Base-by-base conservation (phyloP, 1,140 invertebrate genomes). In the Nephotettix cincticeps region DNA sequence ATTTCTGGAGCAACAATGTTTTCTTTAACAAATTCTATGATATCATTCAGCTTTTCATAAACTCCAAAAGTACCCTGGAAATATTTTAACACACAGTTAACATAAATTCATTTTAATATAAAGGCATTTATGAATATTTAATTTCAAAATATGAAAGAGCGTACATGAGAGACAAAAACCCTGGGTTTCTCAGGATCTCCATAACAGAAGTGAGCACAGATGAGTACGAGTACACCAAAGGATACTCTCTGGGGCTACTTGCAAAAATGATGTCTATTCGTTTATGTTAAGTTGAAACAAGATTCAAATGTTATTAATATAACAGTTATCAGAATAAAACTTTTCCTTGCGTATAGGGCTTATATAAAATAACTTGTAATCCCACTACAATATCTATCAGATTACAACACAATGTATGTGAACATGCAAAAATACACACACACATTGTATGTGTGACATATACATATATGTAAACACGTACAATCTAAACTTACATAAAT, bases 51-150 rank as follows among this genome's bases (percentile, higher is more conserved):
- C 70, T 88, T 90, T 78, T 95, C 93, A 76, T 90, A 87, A 0
- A 93, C 89, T 28, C 86, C 87, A 81, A 95, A 95, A 11, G 93
- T 95, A 9, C 93, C 93, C 89, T 93, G 77, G 29, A 77, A 75
- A 4, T 47, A 73, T 51, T 21, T 9, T 40, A 17, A 40, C 17
- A 40, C 6, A 40, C 36, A 40, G 6, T 40, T 40, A 40, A 6
- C 36, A 9, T 17, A 40, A n/a, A n/a, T n/a, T 40, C 17, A 40
- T 40, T 6, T 40, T 40, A 40, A 40, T 6, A 40, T 17, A 40
- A 9, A 40, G 6, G 6, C 17, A 9, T 40, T 40, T 9, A 6
- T 40, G 17, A 6, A 9, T 40, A 17, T 9, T 40, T 6, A 6
- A 9, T 17, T 40, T 6, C 17, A 40, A 6, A 9, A 6, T 40